Evolutionary conservation across 2,888 invertebrate genomes (phyloP), one percentile per base, ranked within the genome.

Genomic region (Lagria hirta): DNA sequence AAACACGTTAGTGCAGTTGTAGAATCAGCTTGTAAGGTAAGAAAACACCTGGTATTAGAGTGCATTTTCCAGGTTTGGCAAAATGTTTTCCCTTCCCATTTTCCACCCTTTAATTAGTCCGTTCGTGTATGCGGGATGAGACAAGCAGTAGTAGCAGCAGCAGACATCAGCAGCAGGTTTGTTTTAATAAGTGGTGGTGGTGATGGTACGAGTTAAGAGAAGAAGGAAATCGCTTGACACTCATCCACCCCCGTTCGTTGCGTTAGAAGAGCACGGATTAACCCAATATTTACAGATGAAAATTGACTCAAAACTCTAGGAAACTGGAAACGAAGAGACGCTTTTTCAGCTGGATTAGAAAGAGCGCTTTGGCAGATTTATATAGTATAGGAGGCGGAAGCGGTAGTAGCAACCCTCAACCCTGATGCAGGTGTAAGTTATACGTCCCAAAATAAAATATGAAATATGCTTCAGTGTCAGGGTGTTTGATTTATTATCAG

Each of bases 271-370:
- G 51, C 58, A 57, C 54, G 66, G 70, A 71, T 72, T 71, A 71
- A 64, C 65, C 64, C 69, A 71, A 71, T 71, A 71, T 71, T 72
- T 72, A 67, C 71, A 63, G 66, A 71, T 68, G 71, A 69, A 72
- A 71, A 72, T 72, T 72, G 72, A 70, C 69, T 69, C 64, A 64
- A 62, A 44, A 52, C 51, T n/a, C n/a, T n/a, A n/a, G n/a, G 48
- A 51, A 51, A 38, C 38, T 29, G 43, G 37, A 47, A 43, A 47
- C 37, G 38, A 8, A 47, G 41, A 32, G 43, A 40, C 45, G 48
- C 37, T 48, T 51, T 63, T 62, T 63, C 52, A 58, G 52, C 48
- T 52, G 61, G 62, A 61, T 62, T 64, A 61, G 49, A 51, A 55
- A 55, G 56, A 44, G 40, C 38, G 48, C 50, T 38, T n/a, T 52